Base-by-base conservation (phyloP, 2,888 invertebrate species). In the Scrobipalpa costella region DNA sequence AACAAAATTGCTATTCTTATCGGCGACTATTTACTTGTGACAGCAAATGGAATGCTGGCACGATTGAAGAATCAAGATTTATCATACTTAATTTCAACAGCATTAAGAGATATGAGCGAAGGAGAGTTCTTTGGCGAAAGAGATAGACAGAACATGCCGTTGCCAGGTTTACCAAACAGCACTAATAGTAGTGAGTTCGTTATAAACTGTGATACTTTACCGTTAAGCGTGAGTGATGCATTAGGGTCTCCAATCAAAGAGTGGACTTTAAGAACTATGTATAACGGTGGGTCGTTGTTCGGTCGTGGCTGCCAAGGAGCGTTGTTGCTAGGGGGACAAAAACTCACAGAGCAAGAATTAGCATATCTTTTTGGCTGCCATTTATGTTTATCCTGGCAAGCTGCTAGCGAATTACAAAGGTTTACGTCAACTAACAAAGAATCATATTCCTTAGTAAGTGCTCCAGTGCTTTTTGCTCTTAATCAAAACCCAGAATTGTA, bases 1-100 rank as follows among this genome's bases (percentile, higher is more conserved):
- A 97, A 97, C 80, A 97, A 97, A 91, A 95, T 98, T 73, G 96
- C 97, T 0, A 93, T 97, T 11, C 90, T 98, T 0, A 95, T 96
- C 68, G 98, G 96, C 33, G 98, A 98, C 80, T 97, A 96, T 80
- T 90, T 98, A 64, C 88, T 97, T 0, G 96, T 95, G 27, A 97
- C 95, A 65, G 96, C 96, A 63, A 96, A 96, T 74, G 94, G 94
- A 1, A 96, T 96, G 85, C 86, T 97, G 21, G 96, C 97, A 1
- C 92, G 94, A 63, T 88, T 97, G 13, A 88, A 88, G 68, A 93
- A 94, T 71, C 93, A 93, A 75, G 93, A 97, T 90, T 90, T 97
- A 49, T 96, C 96, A 2, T 95, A 95, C 81, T 83, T 96, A 72
- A 96, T 97, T 92, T 96, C 96, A 63, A 94, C 94, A 62, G 96